These are phyloP conservation scores for Oscheius sp. DNA, from an alignment of 1,140 invertebrate species.

Conservation along the genomic window DNA sequence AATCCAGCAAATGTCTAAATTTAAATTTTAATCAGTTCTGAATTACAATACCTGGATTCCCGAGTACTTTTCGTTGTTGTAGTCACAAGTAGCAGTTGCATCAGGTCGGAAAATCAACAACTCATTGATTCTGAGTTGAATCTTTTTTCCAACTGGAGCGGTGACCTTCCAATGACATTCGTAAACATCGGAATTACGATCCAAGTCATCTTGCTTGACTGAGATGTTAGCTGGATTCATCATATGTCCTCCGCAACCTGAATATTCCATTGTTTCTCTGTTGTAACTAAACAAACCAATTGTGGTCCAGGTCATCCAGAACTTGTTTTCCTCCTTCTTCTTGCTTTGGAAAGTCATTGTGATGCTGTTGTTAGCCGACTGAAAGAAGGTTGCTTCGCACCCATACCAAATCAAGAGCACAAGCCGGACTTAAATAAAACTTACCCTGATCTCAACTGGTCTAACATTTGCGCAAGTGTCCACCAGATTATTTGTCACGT, in stretches of 20 bases:
- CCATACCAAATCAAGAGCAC: no score
- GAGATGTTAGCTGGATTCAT: constrained; percentile 10
- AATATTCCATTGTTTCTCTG: background rate
- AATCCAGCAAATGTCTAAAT: constrained; percentile 29
- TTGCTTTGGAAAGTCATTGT: constrained; percentile 40
- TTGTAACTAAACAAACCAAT: constrained; percentile 20
- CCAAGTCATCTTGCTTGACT: constrained; percentile 44
- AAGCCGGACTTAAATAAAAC: background rate
- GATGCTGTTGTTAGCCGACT: constrained; percentile 38
- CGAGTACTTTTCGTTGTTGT: background rate
- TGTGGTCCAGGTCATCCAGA: constrained; percentile 55
- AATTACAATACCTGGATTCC: constrained; percentile 17
- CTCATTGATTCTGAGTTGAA: constrained; percentile 15
- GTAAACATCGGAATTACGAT: constrained; percentile 11
- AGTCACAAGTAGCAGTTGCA: background rate
- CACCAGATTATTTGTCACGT: background rate
- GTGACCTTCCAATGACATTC: constrained; percentile 49
- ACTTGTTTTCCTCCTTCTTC: constrained; percentile 51
- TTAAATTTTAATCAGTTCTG: constrained; percentile 12
- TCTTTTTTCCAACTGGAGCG: constrained; percentile 50
- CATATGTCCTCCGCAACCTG: constrained; percentile 44
- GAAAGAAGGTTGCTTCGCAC: constrained; percentile 29
- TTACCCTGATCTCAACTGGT: background rate
- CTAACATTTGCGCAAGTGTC: constrained; percentile 5
- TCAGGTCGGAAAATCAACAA: constrained; percentile 20